Conservation (phyloP, 2,888 invertebrate species). For the Andrena camellia region DNA sequence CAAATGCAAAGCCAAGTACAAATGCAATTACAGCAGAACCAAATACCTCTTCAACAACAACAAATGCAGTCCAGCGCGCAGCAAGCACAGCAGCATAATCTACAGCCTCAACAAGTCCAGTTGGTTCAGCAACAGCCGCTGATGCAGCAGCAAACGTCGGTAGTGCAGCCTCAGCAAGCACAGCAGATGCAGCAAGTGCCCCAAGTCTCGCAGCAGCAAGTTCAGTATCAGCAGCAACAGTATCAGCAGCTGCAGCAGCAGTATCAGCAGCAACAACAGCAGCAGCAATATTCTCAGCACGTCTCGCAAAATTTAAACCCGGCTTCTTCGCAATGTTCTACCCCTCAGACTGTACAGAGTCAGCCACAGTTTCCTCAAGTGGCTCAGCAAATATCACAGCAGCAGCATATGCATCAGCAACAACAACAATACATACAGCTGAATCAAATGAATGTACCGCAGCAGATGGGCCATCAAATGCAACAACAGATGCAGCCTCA, state of each 20-base stretch:
- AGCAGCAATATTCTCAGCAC: conserved; percentile 78
- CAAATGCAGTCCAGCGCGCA: conserved; percentile 78
- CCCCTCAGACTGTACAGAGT: conserved; percentile 83
- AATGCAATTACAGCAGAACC: conserved; percentile 75
- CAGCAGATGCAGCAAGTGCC: conserved; percentile 84
- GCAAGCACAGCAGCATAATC: conserved; percentile 83
- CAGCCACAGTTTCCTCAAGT: conserved; percentile 82
- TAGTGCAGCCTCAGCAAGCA: conserved; percentile 81
- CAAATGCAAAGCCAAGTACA: conserved; percentile 81
- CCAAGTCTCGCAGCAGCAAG: conserved; percentile 84
- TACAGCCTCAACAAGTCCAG: conserved; percentile 85
- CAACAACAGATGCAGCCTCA: conserved; percentile 85
- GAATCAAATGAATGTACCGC: conserved; percentile 87
- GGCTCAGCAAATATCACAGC: conserved; percentile 86
- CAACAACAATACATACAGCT: conserved; percentile 86
- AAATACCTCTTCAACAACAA: conserved; percentile 74
- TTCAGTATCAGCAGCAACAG: conserved; percentile 76
- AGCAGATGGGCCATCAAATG: conserved; percentile 86
- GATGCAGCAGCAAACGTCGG: conserved; percentile 81
- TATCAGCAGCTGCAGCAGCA: conserved; percentile 81
- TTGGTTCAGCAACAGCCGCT: conserved; percentile 86
- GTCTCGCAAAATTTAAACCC: conserved; percentile 76
- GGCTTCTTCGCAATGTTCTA: conserved; percentile 82
- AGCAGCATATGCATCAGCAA: conserved; percentile 86
- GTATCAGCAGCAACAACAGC: conserved; percentile 80